A percentile compares a stretch with the other conserved stretches of the same genome.
Evolutionary conservation across 1,140 invertebrate species (phyloP).

Genomic region (Physella acuta): DNA sequence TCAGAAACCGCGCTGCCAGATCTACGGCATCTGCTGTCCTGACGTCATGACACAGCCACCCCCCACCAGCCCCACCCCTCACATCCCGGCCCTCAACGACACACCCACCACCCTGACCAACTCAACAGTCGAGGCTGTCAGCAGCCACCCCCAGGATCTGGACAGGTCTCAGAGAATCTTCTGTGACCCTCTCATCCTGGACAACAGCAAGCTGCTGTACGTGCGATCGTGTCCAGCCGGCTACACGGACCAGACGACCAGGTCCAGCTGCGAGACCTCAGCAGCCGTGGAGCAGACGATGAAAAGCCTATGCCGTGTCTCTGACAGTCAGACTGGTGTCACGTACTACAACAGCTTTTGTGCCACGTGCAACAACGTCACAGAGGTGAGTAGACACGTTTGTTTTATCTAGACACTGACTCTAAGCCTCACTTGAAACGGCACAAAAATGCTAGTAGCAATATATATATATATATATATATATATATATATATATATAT

Average conservation of each 20-base stretch:
- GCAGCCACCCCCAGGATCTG: background rate
- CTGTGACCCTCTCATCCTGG: too few species aligned
- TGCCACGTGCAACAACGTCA: background rate
- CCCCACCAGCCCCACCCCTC: background rate
- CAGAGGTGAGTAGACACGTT: slow-evolving; percentile 7
- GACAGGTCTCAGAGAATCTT: background rate
- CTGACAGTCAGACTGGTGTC: background rate
- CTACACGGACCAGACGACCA: background rate
- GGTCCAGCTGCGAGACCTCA: background rate
- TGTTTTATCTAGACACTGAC: too few species aligned
- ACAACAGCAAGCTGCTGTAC: background rate
- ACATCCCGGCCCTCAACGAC: background rate
- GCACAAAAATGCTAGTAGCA: too few species aligned
- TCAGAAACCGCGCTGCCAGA: background rate
- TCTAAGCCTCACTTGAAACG: too few species aligned
- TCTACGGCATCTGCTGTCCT: slow-evolving; percentile 5
- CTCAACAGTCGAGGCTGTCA: background rate
- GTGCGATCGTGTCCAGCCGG: background rate
- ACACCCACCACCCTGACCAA: background rate
- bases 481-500: too few species aligned
- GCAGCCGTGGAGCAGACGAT: background rate
- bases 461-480: too few species aligned
- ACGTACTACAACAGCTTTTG: background rate
- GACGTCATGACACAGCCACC: background rate
- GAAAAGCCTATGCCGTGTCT: background rate